phyloP scores from a whole-genome alignment of 1,140 invertebrate species.

The Scaptodrosophila lebanonensis region DNA sequence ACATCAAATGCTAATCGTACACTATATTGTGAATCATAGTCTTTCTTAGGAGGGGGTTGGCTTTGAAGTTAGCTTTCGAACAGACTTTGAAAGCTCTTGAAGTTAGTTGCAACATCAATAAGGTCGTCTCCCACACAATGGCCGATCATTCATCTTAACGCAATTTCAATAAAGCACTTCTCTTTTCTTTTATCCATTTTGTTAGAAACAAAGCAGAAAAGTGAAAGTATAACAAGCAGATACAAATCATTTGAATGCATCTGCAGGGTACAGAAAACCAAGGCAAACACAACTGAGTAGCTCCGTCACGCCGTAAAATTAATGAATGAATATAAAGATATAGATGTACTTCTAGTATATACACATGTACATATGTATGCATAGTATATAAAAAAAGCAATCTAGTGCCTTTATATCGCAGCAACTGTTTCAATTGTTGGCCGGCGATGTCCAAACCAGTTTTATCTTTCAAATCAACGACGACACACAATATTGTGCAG shows the following conservation, averaged over 20 bases:
- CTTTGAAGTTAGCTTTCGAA: too few species aligned
- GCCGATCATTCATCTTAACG: constrained; percentile 70
- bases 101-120: too few species aligned
- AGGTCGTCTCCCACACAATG: constrained; percentile 47
- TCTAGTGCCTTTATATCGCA: too few species aligned
- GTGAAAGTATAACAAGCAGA: constrained; percentile 55
- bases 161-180: constrained; percentile 64
- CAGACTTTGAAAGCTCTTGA: too few species aligned
- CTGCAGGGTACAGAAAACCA: constrained; percentile 14
- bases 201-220: constrained; percentile 68
- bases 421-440: constrained; percentile 48
- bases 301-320: constrained; percentile 38
- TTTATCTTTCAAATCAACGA: constrained; percentile 26
- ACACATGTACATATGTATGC: too few species aligned
- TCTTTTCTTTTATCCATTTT: too few species aligned
- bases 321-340: constrained; percentile 56
- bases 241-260: constrained; percentile 55
- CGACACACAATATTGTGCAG: constrained; percentile 35
- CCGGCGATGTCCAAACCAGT: constrained; percentile 49
- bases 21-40: too few species aligned
- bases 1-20: too few species aligned
- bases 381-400: too few species aligned
- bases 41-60: too few species aligned
- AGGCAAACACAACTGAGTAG: neutral
- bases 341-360: too few species aligned